Evolutionary conservation across 2,113 vertebrate species (phyloP).

Genomic region (Sinocyclocheilus anophthalmus): DNA sequence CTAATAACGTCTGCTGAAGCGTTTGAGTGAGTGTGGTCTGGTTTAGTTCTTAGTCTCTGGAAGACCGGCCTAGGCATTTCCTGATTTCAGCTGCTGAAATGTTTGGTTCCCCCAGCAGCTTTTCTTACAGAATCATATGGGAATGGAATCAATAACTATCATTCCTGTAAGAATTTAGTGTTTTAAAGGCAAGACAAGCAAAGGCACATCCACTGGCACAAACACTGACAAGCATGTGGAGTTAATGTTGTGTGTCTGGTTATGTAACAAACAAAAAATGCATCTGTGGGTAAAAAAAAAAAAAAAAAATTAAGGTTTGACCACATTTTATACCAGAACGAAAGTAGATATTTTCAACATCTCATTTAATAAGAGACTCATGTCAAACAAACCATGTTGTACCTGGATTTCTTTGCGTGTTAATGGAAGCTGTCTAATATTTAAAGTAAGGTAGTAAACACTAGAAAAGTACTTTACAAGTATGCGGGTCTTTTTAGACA

Average conservation of each 20-base stretch:
- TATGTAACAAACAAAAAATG: neutral
- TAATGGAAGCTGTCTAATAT: neutral
- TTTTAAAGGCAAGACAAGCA: neutral
- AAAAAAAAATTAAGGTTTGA: too few relatives aligned
- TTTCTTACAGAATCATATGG: neutral
- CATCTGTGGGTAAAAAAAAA: neutral
- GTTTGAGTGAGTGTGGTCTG: conserved; percentile 47
- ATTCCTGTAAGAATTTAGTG: neutral
- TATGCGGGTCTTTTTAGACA: too few relatives aligned
- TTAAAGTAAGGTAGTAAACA: neutral
- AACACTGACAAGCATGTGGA: neutral
- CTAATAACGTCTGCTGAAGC: conserved; percentile 53
- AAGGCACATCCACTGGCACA: neutral
- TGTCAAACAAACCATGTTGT: neutral
- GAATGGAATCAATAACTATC: neutral
- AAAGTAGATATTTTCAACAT: neutral
- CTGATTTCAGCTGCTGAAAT: conserved; percentile 55
- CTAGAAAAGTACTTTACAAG: neutral
- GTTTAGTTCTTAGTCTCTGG: conserved; percentile 52
- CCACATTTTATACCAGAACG: neutral
- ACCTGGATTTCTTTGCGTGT: neutral
- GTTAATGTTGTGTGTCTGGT: neutral
- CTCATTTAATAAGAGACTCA: neutral
- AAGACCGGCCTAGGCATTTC: conserved; percentile 53
- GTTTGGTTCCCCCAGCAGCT: conserved; percentile 38